These are phyloP conservation scores for Cheilosia variabilis DNA, from an alignment of 2,888 invertebrate genomes.

Conservation along the genomic window DNA sequence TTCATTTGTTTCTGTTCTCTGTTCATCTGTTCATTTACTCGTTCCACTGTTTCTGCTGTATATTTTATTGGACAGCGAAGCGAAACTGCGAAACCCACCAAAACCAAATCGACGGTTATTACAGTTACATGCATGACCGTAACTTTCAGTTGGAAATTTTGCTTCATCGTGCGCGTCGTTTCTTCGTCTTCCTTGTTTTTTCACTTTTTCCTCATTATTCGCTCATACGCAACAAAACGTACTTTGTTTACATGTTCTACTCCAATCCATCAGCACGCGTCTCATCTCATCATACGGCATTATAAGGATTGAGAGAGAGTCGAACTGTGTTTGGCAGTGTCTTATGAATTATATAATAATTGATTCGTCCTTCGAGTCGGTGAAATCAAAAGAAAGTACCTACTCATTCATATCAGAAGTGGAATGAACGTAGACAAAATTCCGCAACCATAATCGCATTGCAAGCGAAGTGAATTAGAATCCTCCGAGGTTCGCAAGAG, in stretches of 20 bases:
- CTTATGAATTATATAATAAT: constrained; percentile 70
- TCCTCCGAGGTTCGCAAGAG: constrained; percentile 43
- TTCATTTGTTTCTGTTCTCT: no score
- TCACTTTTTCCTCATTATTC: constrained; percentile 45
- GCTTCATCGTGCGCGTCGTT: constrained; percentile 33
- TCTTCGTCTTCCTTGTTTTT: constrained; percentile 21
- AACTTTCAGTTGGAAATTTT: constrained; percentile 65
- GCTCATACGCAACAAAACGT: constrained; percentile 56
- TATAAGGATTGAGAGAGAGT: constrained; percentile 29
- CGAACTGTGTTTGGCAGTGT: constrained; percentile 12
- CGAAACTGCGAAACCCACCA: not conserved
- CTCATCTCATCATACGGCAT: constrained; percentile 7
- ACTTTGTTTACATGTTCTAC: constrained; percentile 68
- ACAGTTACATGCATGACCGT: constrained; percentile 45
- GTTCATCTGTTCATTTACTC: not conserved
- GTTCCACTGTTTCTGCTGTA: no score
- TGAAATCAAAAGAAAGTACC: constrained; percentile 21
- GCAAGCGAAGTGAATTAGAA: constrained; percentile 32
- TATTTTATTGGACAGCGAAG: not conserved
- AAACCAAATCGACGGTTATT: constrained; percentile 39
- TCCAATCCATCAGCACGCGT: constrained; percentile 51
- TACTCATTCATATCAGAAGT: not conserved
- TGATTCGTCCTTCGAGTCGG: constrained; percentile 61
- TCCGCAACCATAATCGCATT: constrained; percentile 50
- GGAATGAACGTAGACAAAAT: constrained; percentile 30